Conservation (phyloP, 2,113 vertebrate species). For the Hippocampus barbouri region DNA sequence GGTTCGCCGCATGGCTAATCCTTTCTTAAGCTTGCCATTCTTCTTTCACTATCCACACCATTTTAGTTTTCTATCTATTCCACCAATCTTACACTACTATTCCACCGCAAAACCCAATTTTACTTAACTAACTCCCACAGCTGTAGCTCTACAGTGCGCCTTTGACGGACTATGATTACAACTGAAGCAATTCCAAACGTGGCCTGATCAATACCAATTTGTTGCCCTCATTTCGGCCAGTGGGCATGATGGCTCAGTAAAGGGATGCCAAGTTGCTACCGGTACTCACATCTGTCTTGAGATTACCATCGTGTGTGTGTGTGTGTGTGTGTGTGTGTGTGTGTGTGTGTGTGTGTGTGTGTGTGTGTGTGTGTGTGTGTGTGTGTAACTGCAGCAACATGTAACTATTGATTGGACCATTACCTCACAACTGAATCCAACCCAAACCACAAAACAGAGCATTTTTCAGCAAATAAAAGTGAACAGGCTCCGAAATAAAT, state of each 20-base stretch:
- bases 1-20: slow-evolving; percentile 61
- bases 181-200: slow-evolving; percentile 24
- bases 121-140: slow-evolving; percentile 7
- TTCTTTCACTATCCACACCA: slow-evolving; percentile 35
- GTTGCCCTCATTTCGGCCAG: background rate
- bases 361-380: slow-evolving; percentile 1
- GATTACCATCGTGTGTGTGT: slow-evolving; percentile 12
- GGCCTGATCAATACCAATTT: slow-evolving; percentile 19
- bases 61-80: slow-evolving; percentile 50
- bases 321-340: too few relatives aligned
- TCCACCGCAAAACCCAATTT: slow-evolving; percentile 40
- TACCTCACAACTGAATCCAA: too few relatives aligned
- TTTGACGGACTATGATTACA: slow-evolving; percentile 24
- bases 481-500: too few relatives aligned
- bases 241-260: background rate
- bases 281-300: slow-evolving; percentile 25
- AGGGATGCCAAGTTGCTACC: slow-evolving; percentile 10
- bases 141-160: background rate
- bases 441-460: too few relatives aligned
- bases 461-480: too few relatives aligned
- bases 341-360: too few relatives aligned
- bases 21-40: slow-evolving; percentile 56
- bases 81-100: slow-evolving; percentile 27
- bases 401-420: too few relatives aligned
- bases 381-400: too few relatives aligned